Evolutionary conservation across 2,888 invertebrate species (phyloP), one percentile per base, ranked within the genome.

Genomic region (Protonemura montana): DNA sequence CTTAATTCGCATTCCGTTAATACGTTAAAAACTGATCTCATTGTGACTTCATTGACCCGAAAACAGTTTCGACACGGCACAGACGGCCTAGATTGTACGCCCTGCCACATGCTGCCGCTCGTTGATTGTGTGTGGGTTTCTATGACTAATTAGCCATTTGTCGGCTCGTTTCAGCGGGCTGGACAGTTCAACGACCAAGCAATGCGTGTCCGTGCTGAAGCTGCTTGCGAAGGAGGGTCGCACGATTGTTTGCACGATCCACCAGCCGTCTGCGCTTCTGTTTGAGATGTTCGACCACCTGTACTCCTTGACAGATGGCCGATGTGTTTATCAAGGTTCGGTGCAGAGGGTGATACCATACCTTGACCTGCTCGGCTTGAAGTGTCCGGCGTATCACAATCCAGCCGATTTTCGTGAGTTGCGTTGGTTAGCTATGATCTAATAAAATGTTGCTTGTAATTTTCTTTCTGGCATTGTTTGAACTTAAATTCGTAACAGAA

Each of bases 221-320:
- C 94, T 94, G 87, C 92, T 98, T 85, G 97, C 98, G 0, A 89
- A 90, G 1, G 97, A 97, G 88, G 98, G 97, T 0, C 93, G 98
- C 83, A 98, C 98, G 0, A 94, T 98, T 5, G 94, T 98, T 84
- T 98, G 98, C 88, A 98, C 98, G 27, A 97, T 98, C 88, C 98
- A 98, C 91, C 98, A 98, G 91, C 98, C 98, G 0, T 97, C 97
- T 88, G 98, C 98, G 0, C 93, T 97, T 88, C 93, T 98, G 84
- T 98, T 98, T 90, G 97, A 98, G 91, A 97, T 97, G 94, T 98
- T 98, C 89, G 98, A 98, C 91, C 94, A 96, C 89, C 93, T 98
- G 5, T 98, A 98, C 91, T 95, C 97, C 86, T 92, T 98, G 25
- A 94, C 97, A 0, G 94, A 93, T 78, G 98, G 98, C 0, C 94